Conservation (phyloP, 2,888 invertebrate genomes). For the Chymomyza fuscimana region DNA sequence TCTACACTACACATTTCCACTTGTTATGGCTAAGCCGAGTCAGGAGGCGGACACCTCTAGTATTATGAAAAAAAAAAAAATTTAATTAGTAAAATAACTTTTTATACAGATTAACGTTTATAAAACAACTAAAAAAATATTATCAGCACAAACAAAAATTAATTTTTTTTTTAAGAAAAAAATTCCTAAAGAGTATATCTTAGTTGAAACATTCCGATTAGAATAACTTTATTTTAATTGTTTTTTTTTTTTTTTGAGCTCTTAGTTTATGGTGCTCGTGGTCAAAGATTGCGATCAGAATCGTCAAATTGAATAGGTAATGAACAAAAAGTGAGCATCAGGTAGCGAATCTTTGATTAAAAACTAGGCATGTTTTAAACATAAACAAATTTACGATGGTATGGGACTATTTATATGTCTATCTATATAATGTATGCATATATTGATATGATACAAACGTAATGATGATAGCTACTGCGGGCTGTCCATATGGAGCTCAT, state of each 20-base stretch:
- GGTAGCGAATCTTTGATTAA: neutral
- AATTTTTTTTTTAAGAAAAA: no score
- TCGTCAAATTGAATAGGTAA: neutral
- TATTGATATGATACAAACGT: no score
- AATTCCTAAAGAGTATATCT: neutral
- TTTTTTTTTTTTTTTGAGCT: neutral
- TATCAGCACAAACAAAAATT: no score
- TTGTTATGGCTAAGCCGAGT: no score
- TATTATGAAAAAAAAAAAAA: no score
- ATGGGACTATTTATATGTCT: neutral
- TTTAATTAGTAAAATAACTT: no score
- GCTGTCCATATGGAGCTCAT: neutral
- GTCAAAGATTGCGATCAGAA: neutral
- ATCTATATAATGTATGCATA: neutral
- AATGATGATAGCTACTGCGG: neutral
- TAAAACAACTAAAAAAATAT: no score
- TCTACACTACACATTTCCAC: no score
- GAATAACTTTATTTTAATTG: neutral
- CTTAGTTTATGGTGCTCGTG: neutral
- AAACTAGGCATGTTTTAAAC: neutral
- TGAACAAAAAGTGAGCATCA: neutral
- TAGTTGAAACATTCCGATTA: neutral
- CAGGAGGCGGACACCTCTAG: no score
- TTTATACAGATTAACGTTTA: no score
- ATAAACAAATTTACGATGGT: neutral